phyloP scores from a whole-genome alignment of 2,113 vertebrate species.

The Limanda limanda region DNA sequence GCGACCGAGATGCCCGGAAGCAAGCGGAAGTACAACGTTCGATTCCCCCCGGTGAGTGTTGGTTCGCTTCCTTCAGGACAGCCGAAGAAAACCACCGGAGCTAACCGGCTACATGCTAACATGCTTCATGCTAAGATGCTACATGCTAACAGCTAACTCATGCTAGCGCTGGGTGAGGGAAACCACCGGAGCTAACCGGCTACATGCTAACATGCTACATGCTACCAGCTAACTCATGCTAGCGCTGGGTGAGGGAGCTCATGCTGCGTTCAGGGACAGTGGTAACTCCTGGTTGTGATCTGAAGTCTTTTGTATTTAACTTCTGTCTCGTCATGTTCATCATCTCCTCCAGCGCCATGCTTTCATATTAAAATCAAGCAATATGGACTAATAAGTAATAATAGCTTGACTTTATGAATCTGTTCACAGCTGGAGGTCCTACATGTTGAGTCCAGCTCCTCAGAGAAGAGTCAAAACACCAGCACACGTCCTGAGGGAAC shows the following conservation, averaged over 20 bases:
- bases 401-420: too few relatives aligned
- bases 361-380: too few relatives aligned
- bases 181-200: not conserved
- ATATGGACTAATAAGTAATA: too few relatives aligned
- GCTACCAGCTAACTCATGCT: not conserved
- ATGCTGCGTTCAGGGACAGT: conserved; percentile 33
- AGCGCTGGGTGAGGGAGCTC: not conserved
- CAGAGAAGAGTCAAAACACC: too few relatives aligned
- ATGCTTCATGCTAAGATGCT: too few relatives aligned
- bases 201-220: not conserved
- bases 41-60: conserved; percentile 81
- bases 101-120: not conserved
- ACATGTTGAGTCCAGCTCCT: too few relatives aligned
- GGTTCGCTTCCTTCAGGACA: too few relatives aligned
- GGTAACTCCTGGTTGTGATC: not conserved
- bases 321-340: too few relatives aligned
- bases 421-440: too few relatives aligned
- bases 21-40: conserved; percentile 78
- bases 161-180: not conserved
- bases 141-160: not conserved
- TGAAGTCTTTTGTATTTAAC: too few relatives aligned
- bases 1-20: conserved; percentile 74
- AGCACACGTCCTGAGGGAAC: too few relatives aligned
- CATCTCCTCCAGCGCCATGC: too few relatives aligned
- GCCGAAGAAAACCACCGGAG: not conserved